Percentiles rank a stretch among this genome's conserved stretches.
phyloP scores from a whole-genome alignment of 2,888 invertebrate genomes.

The Cabera pusaria region DNA sequence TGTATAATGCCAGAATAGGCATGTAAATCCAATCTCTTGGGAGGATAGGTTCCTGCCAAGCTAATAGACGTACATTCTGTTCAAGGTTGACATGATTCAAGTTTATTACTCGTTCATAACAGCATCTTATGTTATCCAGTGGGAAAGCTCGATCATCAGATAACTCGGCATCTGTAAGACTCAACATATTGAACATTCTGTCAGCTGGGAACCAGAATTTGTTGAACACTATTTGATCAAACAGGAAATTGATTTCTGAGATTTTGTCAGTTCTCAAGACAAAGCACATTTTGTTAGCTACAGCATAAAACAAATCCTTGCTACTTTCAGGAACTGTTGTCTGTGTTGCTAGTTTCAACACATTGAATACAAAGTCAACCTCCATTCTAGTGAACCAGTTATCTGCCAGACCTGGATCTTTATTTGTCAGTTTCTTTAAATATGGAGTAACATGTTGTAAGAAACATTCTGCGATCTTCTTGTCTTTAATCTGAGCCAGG shows the following conservation, averaged over 20 bases:
- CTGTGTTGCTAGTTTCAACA: constrained; percentile 66
- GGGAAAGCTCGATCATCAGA: constrained; percentile 53
- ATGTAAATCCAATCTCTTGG: constrained; percentile 92
- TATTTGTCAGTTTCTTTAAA: constrained; percentile 59
- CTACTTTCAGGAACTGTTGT: constrained; percentile 62
- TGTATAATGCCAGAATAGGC: constrained; percentile 85
- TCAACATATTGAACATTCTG: constrained; percentile 78
- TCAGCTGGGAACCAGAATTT: constrained; percentile 83
- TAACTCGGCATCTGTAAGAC: constrained; percentile 65
- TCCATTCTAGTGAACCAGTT: constrained; percentile 87
- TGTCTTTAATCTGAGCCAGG: constrained; percentile 52
- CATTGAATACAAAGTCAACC: constrained; percentile 78
- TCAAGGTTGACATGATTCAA: constrained; percentile 52
- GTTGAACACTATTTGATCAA: constrained; percentile 85
- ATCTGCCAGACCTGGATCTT: constrained; percentile 64
- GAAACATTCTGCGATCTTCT: constrained; percentile 59
- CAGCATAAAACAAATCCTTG: constrained; percentile 78
- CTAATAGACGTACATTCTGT: constrained; percentile 66
- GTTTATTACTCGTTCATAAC: constrained; percentile 67
- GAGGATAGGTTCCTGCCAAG: constrained; percentile 86
- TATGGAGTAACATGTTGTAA: constrained; percentile 66
- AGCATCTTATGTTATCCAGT: constrained; percentile 67
- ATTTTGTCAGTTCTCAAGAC: constrained; percentile 84
- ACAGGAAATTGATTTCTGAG: constrained; percentile 80
- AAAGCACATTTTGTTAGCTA: constrained; percentile 85